Evolutionary conservation across 2,113 vertebrate genomes (phyloP), one percentile per base, ranked within the genome.

Genomic region (Macquaria ambigua): DNA sequence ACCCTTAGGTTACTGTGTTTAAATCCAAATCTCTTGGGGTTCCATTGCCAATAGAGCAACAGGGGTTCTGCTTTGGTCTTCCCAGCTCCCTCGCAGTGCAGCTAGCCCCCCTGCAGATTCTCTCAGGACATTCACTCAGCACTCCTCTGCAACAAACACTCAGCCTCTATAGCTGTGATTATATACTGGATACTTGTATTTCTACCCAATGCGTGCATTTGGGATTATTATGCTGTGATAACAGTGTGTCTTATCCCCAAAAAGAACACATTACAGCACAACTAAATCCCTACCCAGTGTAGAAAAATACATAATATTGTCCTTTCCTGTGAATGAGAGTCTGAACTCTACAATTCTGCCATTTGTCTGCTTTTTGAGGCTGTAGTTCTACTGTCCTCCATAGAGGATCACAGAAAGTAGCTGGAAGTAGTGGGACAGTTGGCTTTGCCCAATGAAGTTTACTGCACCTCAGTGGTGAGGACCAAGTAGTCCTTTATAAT

Each of bases 51-150:
- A 6, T 64, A 1, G 12, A 74, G 8, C 37, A 48, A 56, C 37
- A 25, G 71, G 50, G 61, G 39, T 81, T 64, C 34, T 56, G 14
- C 62, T 74, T 58, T 74, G 39, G 61, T 58, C 50, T 11, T 31
- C 20, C n/a, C 56, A 31, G 78, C 46, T 39, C 21, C 39, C 55
- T 14, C 3, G 12, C 66, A 69, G 28, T 50, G 46, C 34, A 80
- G 56, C 56, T 1, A 21, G 18, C 43, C 12, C 71, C 71, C 25
- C 62, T n/a, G 28, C 9, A 43, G 69, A 56, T 66, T 25, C 61
- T 71, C 59, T 66, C 6, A 18, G 50, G 20, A 7, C 25, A 34
- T 74, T 48, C 20, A 39, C 39, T 59, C 79, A 34, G 37, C 68
- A 63, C 28, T 50, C 7, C n/a, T 64, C 34, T 63, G 28, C 58